phyloP scores from a whole-genome alignment of 2,888 invertebrate genomes.

The Eurytoma californica region DNA sequence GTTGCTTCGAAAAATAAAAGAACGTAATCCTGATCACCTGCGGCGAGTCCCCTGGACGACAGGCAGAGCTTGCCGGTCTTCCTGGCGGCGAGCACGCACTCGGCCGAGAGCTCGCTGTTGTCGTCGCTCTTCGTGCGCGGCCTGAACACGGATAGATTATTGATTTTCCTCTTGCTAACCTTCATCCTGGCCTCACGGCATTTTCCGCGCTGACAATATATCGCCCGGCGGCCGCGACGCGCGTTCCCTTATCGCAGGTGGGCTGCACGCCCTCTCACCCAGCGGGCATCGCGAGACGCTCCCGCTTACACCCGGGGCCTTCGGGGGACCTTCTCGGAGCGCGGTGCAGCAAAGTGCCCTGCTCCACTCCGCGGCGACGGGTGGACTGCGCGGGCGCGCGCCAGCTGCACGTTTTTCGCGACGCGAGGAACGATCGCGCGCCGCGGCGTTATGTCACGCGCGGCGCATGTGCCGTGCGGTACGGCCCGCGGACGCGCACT shows the following conservation, averaged over 20 bases:
- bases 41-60: constrained; percentile 83
- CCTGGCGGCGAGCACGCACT: constrained; percentile 86
- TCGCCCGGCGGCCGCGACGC: no score
- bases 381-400: neutral
- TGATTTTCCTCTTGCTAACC: constrained; percentile 58
- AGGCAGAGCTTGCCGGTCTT: constrained; percentile 88
- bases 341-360: neutral
- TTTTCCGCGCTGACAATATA: neutral
- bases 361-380: neutral
- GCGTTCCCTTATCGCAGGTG: no score
- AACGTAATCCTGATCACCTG: constrained; percentile 77
- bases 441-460: constrained; percentile 9
- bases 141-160: constrained; percentile 79
- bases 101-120: constrained; percentile 81
- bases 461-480: constrained; percentile 30
- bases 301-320: no score
- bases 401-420: constrained; percentile 2
- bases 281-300: no score
- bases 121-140: constrained; percentile 84
- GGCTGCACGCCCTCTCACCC: no score
- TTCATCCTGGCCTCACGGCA: constrained; percentile 26
- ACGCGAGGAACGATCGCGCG: neutral
- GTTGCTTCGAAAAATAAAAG: neutral
- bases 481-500: neutral
- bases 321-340: neutral